A percentile compares a stretch with the other conserved stretches of the same genome.
These are phyloP conservation scores for Platichthys stellatus DNA, from an alignment of 2,113 vertebrate species.

Conservation along the genomic window DNA sequence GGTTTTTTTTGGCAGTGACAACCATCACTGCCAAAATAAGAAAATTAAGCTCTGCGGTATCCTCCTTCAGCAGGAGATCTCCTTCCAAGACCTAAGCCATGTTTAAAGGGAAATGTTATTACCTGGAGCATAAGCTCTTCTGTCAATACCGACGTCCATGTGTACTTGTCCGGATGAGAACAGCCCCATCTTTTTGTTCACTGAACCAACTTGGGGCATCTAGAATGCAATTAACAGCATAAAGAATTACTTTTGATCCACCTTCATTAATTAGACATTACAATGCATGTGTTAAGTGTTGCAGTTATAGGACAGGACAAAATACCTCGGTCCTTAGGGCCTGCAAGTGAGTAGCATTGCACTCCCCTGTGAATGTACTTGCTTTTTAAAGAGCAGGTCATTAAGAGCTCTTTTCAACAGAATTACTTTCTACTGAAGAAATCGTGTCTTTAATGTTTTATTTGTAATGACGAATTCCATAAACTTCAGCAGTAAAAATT, in stretches of 20 bases:
- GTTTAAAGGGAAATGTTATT: slow-evolving; percentile 7
- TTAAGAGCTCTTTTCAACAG: too few relatives aligned
- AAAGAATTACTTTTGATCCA: slow-evolving; percentile 12
- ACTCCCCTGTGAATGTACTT: too few relatives aligned
- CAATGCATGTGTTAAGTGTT: background rate
- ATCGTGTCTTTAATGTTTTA: too few relatives aligned
- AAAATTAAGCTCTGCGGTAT: background rate
- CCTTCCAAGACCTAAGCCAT: slow-evolving; percentile 35
- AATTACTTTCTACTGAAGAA: too few relatives aligned
- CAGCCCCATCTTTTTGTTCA: slow-evolving; percentile 69
- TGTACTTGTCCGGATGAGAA: slow-evolving; percentile 73
- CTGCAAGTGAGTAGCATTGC: background rate
- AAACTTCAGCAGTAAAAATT: too few relatives aligned
- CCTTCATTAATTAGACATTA: background rate
- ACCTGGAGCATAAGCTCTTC: slow-evolving; percentile 70
- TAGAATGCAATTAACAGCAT: slow-evolving; percentile 43
- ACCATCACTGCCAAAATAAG: background rate
- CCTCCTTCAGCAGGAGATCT: background rate
- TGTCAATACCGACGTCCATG: slow-evolving; percentile 67
- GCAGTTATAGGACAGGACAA: background rate
- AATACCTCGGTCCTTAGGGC: background rate
- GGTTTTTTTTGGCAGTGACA: background rate
- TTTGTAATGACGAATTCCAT: too few relatives aligned
- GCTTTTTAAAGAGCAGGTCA: too few relatives aligned
- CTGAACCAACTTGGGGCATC: slow-evolving; percentile 61